Conservation (phyloP, 2,113 vertebrate genomes). For the Tautogolabrus adspersus region DNA sequence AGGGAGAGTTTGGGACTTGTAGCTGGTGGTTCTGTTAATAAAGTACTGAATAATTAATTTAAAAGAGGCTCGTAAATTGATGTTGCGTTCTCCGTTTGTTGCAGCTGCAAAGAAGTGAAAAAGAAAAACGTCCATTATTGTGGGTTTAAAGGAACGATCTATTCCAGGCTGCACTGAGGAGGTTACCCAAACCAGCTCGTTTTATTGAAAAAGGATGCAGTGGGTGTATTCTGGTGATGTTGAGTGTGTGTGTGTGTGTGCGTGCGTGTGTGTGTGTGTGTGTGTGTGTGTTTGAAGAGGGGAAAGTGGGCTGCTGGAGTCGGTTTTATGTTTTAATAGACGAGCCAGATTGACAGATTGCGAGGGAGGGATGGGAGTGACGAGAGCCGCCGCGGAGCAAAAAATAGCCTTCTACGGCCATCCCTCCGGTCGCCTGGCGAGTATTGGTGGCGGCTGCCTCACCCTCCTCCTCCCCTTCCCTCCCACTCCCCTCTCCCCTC, state of each 20-base stretch:
- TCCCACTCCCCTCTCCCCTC: constrained; percentile 59
- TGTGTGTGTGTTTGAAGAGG: constrained; percentile 6
- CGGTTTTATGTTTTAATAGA: constrained; percentile 44
- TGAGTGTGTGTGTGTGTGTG: neutral
- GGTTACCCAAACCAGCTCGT: constrained; percentile 13
- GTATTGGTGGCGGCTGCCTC: constrained; percentile 74
- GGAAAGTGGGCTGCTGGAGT: constrained; percentile 3
- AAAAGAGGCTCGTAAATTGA: neutral
- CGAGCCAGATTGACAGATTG: constrained; percentile 49
- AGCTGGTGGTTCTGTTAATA: too few species aligned
- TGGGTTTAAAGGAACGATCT: neutral
- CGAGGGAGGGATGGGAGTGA: constrained; percentile 49
- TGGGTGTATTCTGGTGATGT: neutral
- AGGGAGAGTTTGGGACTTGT: neutral
- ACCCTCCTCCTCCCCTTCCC: constrained; percentile 62
- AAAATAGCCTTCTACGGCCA: constrained; percentile 85
- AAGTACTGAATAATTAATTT: neutral
- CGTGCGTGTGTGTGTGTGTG: constrained; percentile 6
- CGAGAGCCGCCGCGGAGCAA: constrained; percentile 47
- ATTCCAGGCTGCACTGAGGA: neutral
- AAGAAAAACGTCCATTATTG: too few species aligned
- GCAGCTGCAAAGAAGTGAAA: neutral
- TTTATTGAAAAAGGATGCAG: constrained; percentile 17
- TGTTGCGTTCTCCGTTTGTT: neutral
- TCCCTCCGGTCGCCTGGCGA: constrained; percentile 42